Percentiles rank a stretch among this genome's conserved stretches.
phyloP scores from a whole-genome alignment of 2,113 vertebrate genomes.

The Monarcha castaneiventris region DNA sequence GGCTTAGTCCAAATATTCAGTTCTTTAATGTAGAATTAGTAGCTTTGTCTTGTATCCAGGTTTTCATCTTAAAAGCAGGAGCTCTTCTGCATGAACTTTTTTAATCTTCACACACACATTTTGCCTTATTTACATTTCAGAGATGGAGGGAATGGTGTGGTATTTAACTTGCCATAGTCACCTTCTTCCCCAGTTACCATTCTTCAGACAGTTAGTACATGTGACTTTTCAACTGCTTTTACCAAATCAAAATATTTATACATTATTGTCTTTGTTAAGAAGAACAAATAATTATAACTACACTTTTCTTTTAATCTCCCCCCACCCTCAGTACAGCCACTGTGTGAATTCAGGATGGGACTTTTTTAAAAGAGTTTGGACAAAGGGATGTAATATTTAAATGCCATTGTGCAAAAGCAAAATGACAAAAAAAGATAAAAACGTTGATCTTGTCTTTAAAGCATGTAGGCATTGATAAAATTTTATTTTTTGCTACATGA shows the following conservation, averaged over 20 bases:
- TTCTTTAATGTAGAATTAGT: not conserved
- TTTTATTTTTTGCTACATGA: not conserved
- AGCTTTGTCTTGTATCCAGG: not conserved
- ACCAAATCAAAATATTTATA: not conserved
- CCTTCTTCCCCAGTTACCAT: not conserved
- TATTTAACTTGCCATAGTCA: not conserved
- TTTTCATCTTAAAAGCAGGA: not conserved
- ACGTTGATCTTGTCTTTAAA: not conserved
- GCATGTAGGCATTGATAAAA: not conserved
- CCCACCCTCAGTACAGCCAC: not conserved
- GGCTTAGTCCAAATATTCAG: not conserved
- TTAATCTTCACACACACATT: not conserved
- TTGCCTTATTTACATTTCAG: conserved; percentile 20
- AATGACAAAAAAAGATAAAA: not conserved
- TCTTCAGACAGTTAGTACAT: not conserved
- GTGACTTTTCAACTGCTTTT: not conserved
- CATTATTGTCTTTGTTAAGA: not conserved
- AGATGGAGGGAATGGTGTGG: not conserved
- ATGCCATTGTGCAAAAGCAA: not conserved
- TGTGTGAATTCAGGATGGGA: not conserved
- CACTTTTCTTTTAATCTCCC: not conserved
- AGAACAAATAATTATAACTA: not conserved
- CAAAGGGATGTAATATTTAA: not conserved
- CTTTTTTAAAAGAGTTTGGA: not conserved
- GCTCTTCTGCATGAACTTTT: not conserved